phyloP scores from a whole-genome alignment of 2,113 vertebrate genomes.

The Dascyllus trimaculatus region DNA sequence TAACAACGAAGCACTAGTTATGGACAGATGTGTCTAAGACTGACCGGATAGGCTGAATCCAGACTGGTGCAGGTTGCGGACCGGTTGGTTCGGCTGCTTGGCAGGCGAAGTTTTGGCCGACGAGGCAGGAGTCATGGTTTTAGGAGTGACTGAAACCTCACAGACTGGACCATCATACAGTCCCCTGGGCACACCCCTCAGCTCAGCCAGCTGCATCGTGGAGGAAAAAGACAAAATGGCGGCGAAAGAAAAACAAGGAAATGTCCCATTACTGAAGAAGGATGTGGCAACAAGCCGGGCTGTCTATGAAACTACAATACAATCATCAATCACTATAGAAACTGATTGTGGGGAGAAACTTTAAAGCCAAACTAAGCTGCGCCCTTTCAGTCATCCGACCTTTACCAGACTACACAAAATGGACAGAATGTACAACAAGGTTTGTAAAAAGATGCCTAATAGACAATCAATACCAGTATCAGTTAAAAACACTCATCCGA shows the following conservation, averaged over 20 bases:
- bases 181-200: constrained; percentile 94
- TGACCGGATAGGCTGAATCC: constrained; percentile 98
- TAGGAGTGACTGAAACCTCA: constrained; percentile 94
- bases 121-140: constrained; percentile 93
- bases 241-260: not conserved
- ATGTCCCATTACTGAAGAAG: not conserved
- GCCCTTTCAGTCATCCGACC: too few relatives aligned
- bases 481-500: too few relatives aligned
- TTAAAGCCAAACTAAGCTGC: too few relatives aligned
- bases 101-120: constrained; percentile 97
- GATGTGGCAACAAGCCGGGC: too few relatives aligned
- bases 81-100: constrained; percentile 92
- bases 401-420: too few relatives aligned
- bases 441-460: too few relatives aligned
- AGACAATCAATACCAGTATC: too few relatives aligned
- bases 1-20: not conserved
- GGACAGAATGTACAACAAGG: too few relatives aligned
- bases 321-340: too few relatives aligned
- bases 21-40: not conserved
- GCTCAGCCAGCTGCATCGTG: constrained; percentile 91
- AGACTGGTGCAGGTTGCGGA: constrained; percentile 98
- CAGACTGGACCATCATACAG: constrained; percentile 97
- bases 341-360: too few relatives aligned
- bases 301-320: too few relatives aligned
- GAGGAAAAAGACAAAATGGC: constrained; percentile 25